Evolutionary conservation across 2,888 invertebrate species (phyloP), one percentile per base, ranked within the genome.

Genomic region (Platycnemis pennipes): DNA sequence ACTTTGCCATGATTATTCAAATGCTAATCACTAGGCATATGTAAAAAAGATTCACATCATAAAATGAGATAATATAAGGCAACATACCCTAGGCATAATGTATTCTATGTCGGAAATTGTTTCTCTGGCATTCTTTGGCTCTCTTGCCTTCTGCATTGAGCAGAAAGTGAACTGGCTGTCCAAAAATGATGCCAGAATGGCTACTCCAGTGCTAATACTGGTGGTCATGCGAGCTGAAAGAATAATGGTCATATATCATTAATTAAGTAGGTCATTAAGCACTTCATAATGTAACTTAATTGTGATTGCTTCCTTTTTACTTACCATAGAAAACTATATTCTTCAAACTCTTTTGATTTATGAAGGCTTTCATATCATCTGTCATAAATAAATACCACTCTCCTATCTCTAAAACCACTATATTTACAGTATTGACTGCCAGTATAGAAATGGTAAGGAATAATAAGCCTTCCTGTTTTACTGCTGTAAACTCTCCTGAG

Each of bases 101-200:
- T 97, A 97, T 95, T 97, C 97, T 95, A 97, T 97, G 95, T 97
- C 97, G 19, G 97, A 96, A 94, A 96, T 96, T 44, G 95, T 95
- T 88, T 96, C 96, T 95, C 46, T 56, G 19, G 94, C 88, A 42
- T 77, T 88, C 37, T 89, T 88, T 46, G 85, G 95, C 87, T 89
- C 95, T 87, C 96, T 95, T 94, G 96, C 95, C 91, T 96, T 96
- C 95, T 97, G 96, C 96, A 97, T 96, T 49, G 96, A 96, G 95
- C 97, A 97, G 95, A 96, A 97, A 85, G 97, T 96, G 89, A 97
- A 96, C 95, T 97, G 97, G 95, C 96, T 96, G 95, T 97, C 97
- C 94, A 97, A 95, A 96, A 97, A 97, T 63, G 97, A 96, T 56
- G 96, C 96, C 91, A 97, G 95, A 44, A 95, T 94, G 89, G 96